These are phyloP conservation scores for Egretta garzetta DNA, from an alignment of 2,113 vertebrate species.

Conservation along the genomic window DNA sequence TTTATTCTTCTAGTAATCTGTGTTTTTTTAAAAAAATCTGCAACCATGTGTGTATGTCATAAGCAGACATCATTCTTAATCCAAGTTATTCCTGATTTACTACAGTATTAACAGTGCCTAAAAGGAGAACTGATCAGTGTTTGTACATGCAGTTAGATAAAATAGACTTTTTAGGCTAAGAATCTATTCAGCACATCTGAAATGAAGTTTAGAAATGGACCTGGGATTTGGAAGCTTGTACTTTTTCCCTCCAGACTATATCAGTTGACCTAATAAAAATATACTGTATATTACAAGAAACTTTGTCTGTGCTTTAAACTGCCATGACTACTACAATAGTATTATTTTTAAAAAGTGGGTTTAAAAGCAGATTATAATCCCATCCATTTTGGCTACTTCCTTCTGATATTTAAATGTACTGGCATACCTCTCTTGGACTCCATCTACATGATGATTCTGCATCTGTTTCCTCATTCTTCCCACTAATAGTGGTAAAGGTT, in stretches of 20 bases:
- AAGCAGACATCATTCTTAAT: neutral
- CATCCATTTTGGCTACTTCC: neutral
- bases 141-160: neutral
- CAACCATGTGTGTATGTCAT: rapidly evolving
- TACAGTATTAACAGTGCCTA: neutral
- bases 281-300: neutral
- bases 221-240: neutral
- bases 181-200: neutral
- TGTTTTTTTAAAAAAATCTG: neutral
- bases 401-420: neutral
- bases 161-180: neutral
- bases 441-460: neutral
- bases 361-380: neutral
- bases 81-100: neutral
- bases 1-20: neutral
- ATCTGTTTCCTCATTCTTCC: neutral
- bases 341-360: neutral
- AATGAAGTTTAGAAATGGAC: neutral
- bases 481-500: neutral
- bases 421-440: neutral
- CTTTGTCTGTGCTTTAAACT: neutral
- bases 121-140: neutral
- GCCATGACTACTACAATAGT: neutral
- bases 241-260: neutral
- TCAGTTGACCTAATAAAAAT: neutral